Evolutionary conservation across 37 sponge, comb jelly and placozoan genomes (phyloP), one percentile per base, ranked within the genome.

Genomic region (Sycon ciliatum): DNA sequence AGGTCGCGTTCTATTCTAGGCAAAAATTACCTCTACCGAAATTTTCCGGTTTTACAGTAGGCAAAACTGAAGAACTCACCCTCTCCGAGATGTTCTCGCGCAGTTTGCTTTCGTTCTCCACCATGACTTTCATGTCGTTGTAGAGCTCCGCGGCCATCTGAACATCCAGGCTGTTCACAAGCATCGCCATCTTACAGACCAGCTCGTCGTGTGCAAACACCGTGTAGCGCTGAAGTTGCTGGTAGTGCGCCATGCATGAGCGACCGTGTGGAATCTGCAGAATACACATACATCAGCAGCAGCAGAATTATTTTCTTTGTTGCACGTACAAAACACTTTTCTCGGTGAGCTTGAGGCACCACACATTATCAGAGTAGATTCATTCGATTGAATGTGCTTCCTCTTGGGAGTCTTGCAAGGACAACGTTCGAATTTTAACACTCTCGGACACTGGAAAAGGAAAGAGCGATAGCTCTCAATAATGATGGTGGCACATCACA

Each of bases 191-290:
- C 54, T 79, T 78, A 36, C 90, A 84, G 11, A 96, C 39, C 46
- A 96, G 81, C 68, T 96, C 98, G 49, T 96, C 87, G 67, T 96
- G 98, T 26, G 90, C 88, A 73, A 96, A 96, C 27, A 96, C 93
- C 18, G 87, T 81, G 18, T 74, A 38, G 24, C 87, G 57, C 32
- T 75, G 38, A 40, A 83, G 35, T 34, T 56, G 26, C 32, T 81
- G 71, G 75, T 96, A 96, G 58, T 92, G 87, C 29, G 76, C 73
- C 9, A 92, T 73, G 69, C 98, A 86, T 69, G 82, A 60, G 11
- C 93, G 72, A 34, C 93, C 98, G 37, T 89, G 61, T 26, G 91
- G 78, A 3, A 94, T 42, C 95, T 94, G 26, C 13, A 46, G 53
- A 46, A 46, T 13, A 46, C 9, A 60, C 63, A 60, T 22, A 18